Evolutionary conservation across 2,888 invertebrate species (phyloP).

Genomic region (Caenorhabditis zanzibari): DNA sequence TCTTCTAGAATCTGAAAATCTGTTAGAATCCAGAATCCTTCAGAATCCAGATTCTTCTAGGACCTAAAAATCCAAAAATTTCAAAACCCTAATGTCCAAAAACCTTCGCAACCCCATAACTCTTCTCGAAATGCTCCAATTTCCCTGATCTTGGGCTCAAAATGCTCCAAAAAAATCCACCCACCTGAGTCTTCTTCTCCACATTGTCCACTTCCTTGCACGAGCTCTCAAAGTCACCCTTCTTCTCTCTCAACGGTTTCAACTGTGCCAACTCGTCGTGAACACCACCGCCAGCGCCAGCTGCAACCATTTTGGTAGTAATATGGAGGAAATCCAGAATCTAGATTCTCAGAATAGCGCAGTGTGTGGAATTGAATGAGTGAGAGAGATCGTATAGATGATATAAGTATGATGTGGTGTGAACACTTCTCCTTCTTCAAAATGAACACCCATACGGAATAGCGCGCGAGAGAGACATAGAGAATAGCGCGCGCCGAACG

Average conservation of each 20-base stretch:
- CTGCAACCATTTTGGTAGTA: constrained; percentile 71
- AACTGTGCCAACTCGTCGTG: constrained; percentile 81
- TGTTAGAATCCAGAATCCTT: not conserved
- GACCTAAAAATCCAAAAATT: not conserved
- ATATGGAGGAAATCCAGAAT: too few species aligned
- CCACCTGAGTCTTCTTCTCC: constrained; percentile 72
- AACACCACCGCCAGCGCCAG: constrained; percentile 75
- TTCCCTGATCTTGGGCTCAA: too few species aligned
- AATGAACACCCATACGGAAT: constrained; percentile 33
- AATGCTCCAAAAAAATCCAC: constrained; percentile 3
- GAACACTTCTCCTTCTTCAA: constrained; percentile 29
- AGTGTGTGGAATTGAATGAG: too few species aligned
- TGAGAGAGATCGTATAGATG: constrained; percentile 56
- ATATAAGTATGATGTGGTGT: constrained; percentile 66
- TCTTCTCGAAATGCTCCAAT: not conserved
- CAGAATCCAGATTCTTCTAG: not conserved
- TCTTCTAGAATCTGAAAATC: too few species aligned
- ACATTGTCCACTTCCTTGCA: constrained; percentile 74
- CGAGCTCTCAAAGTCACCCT: constrained; percentile 80
- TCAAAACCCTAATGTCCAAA: not conserved
- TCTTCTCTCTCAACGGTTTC: constrained; percentile 77
- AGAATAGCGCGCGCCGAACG: constrained; percentile 43
- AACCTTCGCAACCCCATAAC: too few species aligned
- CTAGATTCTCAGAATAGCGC: not conserved
- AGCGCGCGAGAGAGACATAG: constrained; percentile 33